Evolutionary conservation across 2,888 invertebrate species (phyloP), one percentile per base, ranked within the genome.

Genomic region (Lasioglossum oenotherae): DNA sequence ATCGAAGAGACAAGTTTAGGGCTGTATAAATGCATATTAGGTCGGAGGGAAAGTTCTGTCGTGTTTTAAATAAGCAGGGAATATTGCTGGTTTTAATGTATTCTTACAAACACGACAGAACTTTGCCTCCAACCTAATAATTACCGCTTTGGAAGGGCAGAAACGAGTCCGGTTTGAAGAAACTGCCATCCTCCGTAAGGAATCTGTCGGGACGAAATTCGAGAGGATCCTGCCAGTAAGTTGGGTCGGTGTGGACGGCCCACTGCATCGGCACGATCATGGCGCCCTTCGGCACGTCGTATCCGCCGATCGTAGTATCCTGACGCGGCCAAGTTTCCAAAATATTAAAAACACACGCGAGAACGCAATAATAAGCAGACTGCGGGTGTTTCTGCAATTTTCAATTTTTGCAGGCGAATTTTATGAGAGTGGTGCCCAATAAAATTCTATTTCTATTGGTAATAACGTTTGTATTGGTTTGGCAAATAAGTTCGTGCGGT

Each of bases 111-210:
- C 0, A 44, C 44, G 0, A 44, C 44, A 44, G 4, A 44, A 44
- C 44, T 44, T 4, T 14, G 44, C 44, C 44, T 44, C 3, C 12
- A 10, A 14, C 4, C 0, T 14, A 14, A 12, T 10, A 87, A 92
- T 94, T 94, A 98, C 98, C 98, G 87, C 96, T 96, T 95, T 98
- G 98, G 93, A 98, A 98, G 0, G 98, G 98, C 91, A 98, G 96
- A 92, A 98, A 98, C 81, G 97, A 96, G 73, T 97, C 96, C 0
- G 97, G 97, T 84, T 96, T 97, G 5, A 95, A 92, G 85, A 97
- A 96, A 78, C 95, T 96, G 0, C 97, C 97, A 64, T 97, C 96
- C 0, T 96, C 95, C 72, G 96, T 95, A 6, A 98, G 93, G 93
- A 98, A 98, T 77, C 98, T 96, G 31, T 96, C 95, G 0, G 98